Evolutionary conservation across 2,797 vertebrate genomes (phyloP).

Genomic region (Cephalopachus bancanus): DNA sequence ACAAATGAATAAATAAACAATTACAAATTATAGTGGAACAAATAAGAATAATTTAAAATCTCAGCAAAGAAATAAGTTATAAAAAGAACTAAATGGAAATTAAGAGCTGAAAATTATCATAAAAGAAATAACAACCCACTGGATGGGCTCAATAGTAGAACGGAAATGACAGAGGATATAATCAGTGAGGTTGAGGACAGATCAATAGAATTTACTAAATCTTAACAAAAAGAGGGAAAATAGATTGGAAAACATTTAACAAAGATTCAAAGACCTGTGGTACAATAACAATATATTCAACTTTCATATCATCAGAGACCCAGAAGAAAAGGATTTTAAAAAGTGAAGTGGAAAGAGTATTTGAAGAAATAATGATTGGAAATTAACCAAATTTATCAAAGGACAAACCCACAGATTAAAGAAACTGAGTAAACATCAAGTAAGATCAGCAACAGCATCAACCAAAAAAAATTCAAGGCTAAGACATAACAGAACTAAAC

Average conservation of each 20-base stretch:
- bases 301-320: neutral
- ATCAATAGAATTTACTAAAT: neutral
- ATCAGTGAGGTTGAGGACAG: neutral
- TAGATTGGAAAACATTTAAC: neutral
- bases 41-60: neutral
- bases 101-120: constrained; percentile 10
- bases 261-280: neutral
- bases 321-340: neutral
- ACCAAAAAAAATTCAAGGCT: neutral
- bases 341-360: neutral
- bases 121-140: neutral
- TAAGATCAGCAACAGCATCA: neutral
- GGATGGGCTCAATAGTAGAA: neutral
- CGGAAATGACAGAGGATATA: neutral
- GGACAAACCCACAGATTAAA: neutral
- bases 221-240: neutral
- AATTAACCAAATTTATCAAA: neutral
- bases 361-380: neutral
- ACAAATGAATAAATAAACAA: constrained; percentile 36
- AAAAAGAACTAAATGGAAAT: neutral
- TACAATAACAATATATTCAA: neutral
- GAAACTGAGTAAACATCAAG: neutral
- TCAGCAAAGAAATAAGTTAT: neutral
- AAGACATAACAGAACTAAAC: neutral
- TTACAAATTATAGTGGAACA: neutral